Percentiles rank a stretch among this genome's conserved stretches.
phyloP scores from a whole-genome alignment of 2,888 invertebrate species.

The Bursaphelenchus okinawaensis region DNA sequence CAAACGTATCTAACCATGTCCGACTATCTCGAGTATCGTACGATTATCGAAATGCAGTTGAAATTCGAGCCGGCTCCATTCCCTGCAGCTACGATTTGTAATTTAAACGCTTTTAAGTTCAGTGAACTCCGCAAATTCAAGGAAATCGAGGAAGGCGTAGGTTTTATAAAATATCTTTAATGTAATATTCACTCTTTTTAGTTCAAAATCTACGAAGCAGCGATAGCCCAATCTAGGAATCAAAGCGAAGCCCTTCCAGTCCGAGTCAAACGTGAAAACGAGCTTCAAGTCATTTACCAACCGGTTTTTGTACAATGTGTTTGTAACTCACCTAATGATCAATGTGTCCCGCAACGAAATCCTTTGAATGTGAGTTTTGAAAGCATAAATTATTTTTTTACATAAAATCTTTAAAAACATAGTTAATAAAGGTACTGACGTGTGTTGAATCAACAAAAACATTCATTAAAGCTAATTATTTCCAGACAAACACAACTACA shows the following conservation, averaged over 20 bases:
- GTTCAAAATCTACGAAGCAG: constrained; percentile 49
- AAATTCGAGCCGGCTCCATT: constrained; percentile 57
- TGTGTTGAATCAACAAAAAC: not conserved
- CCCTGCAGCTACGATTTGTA: constrained; percentile 52
- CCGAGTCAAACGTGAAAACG: constrained; percentile 25
- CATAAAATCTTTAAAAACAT: not conserved
- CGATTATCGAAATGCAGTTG: constrained; percentile 57
- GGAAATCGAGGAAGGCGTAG: constrained; percentile 49
- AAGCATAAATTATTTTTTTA: no score
- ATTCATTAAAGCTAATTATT: no score
- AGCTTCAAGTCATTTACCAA: constrained; percentile 41
- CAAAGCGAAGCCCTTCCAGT: not conserved
- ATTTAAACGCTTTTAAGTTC: constrained; percentile 51
- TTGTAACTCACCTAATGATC: constrained; percentile 45
- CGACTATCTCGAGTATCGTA: constrained; percentile 55
- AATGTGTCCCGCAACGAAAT: constrained; percentile 56
- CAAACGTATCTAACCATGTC: constrained; percentile 57
- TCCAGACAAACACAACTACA: constrained; percentile 46
- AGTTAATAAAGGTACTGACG: no score
- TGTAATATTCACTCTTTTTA: constrained; percentile 10
- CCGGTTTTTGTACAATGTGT: constrained; percentile 53
- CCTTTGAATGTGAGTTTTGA: constrained; percentile 40
- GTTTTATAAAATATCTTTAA: constrained; percentile 4
- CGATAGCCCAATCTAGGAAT: constrained; percentile 27
- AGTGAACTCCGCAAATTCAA: constrained; percentile 50